Base-by-base conservation (phyloP, 2,888 invertebrate species). In the Ametastegia equiseti region DNA sequence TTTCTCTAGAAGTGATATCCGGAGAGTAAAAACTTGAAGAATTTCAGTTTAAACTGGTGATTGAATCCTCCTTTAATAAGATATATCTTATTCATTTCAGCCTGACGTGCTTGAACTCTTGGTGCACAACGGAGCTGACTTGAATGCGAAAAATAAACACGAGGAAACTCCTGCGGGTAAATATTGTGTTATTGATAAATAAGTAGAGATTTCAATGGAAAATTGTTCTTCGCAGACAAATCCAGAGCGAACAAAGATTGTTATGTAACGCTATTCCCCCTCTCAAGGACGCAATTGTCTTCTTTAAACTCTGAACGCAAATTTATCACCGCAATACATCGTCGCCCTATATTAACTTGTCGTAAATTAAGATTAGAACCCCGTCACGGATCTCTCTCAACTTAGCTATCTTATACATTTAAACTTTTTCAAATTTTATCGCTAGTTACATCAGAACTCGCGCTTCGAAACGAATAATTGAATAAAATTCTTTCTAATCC, bases 121-220 rank as follows among this genome's bases (percentile, higher is more conserved):
- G 88, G 98, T 98, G 83, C 98, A 98, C 92, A 97, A 97, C 91
- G 99, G 99, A 85, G 99, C 99, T 83, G 98, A 99, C 93, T 94
- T 99, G 89, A 98, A 98, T 92, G 98, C 98, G 45, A 97, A 97
- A 91, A 99, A 99, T 89, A 97, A 97, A 91, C 97, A 97, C 90
- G 98, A 98, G 84, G 99, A 99, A 93, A 98, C 98, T 81, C 98
- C 99, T 45, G 97, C 98, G 92, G 98, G 98, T 98, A 93, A 92
- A 42, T 78, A 78, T n/a, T 60, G 2, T 27, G 2, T 60, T 27
- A 27, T 7, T 27, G 9, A 13, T 60, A 23, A 13, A n/a, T n/a
- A n/a, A n/a, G n/a, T n/a, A n/a, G 27, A 23, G 4, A 3, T 57
- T 5, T 60, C 54, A 54, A 54, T n/a, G n/a, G n/a, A n/a, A n/a